phyloP scores from a whole-genome alignment of 1,140 invertebrate species.

The Pachypeltis micranthus region DNA sequence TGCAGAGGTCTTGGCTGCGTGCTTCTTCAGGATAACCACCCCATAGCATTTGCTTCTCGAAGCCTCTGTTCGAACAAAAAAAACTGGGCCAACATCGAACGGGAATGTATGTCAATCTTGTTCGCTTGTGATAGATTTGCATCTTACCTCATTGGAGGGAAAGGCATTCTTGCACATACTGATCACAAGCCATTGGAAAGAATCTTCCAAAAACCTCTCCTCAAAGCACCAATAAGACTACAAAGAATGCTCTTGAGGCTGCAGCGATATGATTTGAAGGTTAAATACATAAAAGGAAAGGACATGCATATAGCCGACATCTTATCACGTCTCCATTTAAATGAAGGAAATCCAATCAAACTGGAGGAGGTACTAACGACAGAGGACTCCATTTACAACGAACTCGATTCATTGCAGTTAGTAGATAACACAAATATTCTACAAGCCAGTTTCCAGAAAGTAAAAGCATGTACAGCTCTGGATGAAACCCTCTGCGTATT shows the following conservation, averaged over 20 bases:
- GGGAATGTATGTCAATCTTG: slow-evolving; percentile 28
- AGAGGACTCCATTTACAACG: slow-evolving; percentile 18
- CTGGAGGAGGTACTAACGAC: background rate
- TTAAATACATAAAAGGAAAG: slow-evolving; percentile 24
- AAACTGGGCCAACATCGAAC: slow-evolving; percentile 32
- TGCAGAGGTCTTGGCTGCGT: slow-evolving; percentile 26
- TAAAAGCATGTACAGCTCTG: slow-evolving; percentile 18
- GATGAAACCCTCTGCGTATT: slow-evolving; percentile 16
- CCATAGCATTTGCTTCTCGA: slow-evolving; percentile 33
- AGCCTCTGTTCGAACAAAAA: slow-evolving; percentile 26
- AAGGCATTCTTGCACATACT: slow-evolving; percentile 27
- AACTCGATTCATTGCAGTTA: slow-evolving; percentile 22
- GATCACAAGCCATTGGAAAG: slow-evolving; percentile 34
- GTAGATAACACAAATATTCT: slow-evolving; percentile 19
- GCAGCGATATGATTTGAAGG: slow-evolving; percentile 28
- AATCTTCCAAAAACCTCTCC: slow-evolving; percentile 26
- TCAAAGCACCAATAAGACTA: slow-evolving; percentile 29
- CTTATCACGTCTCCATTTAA: slow-evolving; percentile 26
- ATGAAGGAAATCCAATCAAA: background rate
- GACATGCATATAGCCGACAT: slow-evolving; percentile 29
- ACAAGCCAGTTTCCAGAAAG: slow-evolving; percentile 22
- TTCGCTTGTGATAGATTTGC: slow-evolving; percentile 28
- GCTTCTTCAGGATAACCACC: slow-evolving; percentile 29
- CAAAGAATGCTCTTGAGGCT: slow-evolving; percentile 35
- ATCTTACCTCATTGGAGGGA: slow-evolving; percentile 30